Evolutionary conservation across 2,888 invertebrate species (phyloP), one percentile per base, ranked within the genome.

Genomic region (Euzophera pinguis): DNA sequence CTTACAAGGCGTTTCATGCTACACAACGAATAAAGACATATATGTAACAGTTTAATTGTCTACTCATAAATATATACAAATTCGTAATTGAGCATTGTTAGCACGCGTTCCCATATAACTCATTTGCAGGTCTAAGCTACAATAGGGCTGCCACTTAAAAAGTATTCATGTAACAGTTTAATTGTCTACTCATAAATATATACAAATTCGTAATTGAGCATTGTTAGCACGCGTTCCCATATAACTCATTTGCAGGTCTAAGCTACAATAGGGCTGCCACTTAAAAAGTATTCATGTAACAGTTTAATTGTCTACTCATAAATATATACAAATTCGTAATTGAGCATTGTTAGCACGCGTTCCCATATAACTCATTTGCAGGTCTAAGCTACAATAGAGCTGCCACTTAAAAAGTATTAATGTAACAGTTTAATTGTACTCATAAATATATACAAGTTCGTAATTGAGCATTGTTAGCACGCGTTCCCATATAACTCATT

Each of bases 381-480:
- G 34, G 34, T 34, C 34, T 14, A 4, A 32, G 34, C 32, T 14
- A 10, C 9, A n/a, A 13, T 32, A 47, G 47, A 34, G 47, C 12
- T 47, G 47, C 12, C 16, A 13, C n/a, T 10, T 3, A 22, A 22
- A 22, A 3, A 22, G 22, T 2, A 22, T 22, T n/a, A n/a, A 38
- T 7, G 5, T 38, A 12, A 38, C 12, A 38, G 3, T 13, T 41
- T 9, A 17, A 16, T 41, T 32, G 10, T 9, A 29, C 13, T 12
- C 22, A 42, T 42, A 43, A 43, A 43, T 29, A 43, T 13, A 12
- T 14, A 47, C 34, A 47, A 47, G 16, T 47, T 34, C 34, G 34
- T 47, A 47, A 34, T 47, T 47, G 34, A 34, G 34, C 47, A 47
- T 47, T 47, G 47, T 47, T 34, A 29, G 47, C 47, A 34, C 47